Percentiles rank a stretch among this genome's conserved stretches.
These are phyloP conservation scores for human (Homo sapiens) DNA, from an alignment of 2,113 vertebrate genomes.

Conservation along the genomic window DNA sequence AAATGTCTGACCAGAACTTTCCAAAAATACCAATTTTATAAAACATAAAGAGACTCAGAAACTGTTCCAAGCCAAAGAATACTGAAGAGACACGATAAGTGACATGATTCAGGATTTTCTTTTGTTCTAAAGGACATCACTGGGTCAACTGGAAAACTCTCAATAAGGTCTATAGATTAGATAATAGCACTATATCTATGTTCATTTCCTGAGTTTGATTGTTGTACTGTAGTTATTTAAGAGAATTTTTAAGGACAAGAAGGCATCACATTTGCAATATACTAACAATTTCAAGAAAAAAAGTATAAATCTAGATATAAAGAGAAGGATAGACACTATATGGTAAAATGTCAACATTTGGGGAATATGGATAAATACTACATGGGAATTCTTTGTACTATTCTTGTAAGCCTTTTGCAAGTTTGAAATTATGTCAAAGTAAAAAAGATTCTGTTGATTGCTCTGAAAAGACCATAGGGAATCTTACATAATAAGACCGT, in stretches of 20 bases:
- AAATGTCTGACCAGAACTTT: not conserved
- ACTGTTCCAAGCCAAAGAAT: not conserved
- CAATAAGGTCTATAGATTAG: not conserved
- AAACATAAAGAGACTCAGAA: not conserved
- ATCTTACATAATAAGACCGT: not conserved
- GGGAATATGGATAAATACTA: not conserved
- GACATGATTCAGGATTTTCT: not conserved
- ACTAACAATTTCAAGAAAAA: not conserved
- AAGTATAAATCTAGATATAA: not conserved
- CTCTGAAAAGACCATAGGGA: slow-evolving; percentile 51
- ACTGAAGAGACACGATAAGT: not conserved
- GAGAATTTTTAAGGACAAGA: not conserved
- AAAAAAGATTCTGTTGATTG: not conserved
- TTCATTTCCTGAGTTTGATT: not conserved
- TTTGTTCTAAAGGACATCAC: not conserved
- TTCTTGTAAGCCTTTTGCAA: slow-evolving; percentile 29
- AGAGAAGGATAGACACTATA: not conserved
- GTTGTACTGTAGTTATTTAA: not conserved
- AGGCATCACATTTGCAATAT: not conserved
- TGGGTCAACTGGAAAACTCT: not conserved
- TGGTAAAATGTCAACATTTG: not conserved
- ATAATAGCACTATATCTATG: not conserved
- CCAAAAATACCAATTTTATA: not conserved
- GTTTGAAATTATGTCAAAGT: slow-evolving; percentile 48
- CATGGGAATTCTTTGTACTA: not conserved